Percentiles rank a stretch among this genome's conserved stretches.
Evolutionary conservation across 2,797 vertebrate genomes (phyloP).

Genomic region (Gallirallus australis): DNA sequence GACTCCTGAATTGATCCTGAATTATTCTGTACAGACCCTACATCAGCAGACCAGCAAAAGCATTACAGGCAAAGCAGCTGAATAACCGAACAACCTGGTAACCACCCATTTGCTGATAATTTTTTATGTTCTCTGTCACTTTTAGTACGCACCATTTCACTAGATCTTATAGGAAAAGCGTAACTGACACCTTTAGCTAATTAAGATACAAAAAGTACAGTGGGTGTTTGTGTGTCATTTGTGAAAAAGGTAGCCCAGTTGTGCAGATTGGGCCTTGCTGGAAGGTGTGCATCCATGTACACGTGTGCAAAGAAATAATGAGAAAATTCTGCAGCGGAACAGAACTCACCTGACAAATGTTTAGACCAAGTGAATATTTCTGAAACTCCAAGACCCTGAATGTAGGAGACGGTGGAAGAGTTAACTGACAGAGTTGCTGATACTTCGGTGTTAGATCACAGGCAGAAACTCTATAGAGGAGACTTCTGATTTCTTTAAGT

Average conservation of each 20-base stretch:
- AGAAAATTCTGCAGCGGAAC: not conserved
- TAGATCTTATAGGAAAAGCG: not conserved
- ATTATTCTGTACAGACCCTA: not conserved
- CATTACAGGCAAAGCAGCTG: fast-evolving
- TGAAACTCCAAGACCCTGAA: not conserved
- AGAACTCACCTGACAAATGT: not conserved
- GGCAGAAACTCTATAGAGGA: not conserved
- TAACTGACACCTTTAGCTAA: not conserved
- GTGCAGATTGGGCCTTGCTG: not conserved
- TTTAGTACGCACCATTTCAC: not conserved
- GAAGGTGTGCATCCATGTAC: fast-evolving
- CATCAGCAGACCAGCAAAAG: not conserved
- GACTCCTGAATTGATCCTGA: not conserved
- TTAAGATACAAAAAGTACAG: not conserved
- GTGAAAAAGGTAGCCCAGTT: not conserved
- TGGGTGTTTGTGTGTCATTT: not conserved
- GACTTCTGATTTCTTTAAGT: not conserved
- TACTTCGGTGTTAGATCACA: not conserved
- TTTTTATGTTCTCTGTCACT: not conserved
- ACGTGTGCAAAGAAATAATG: not conserved
- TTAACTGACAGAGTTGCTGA: not conserved
- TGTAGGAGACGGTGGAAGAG: not conserved
- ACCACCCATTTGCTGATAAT: not conserved
- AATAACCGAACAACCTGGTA: not conserved
- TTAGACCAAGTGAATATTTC: not conserved